Conservation (phyloP, 2,113 vertebrate species). For the Eulemur rufifrons region DNA sequence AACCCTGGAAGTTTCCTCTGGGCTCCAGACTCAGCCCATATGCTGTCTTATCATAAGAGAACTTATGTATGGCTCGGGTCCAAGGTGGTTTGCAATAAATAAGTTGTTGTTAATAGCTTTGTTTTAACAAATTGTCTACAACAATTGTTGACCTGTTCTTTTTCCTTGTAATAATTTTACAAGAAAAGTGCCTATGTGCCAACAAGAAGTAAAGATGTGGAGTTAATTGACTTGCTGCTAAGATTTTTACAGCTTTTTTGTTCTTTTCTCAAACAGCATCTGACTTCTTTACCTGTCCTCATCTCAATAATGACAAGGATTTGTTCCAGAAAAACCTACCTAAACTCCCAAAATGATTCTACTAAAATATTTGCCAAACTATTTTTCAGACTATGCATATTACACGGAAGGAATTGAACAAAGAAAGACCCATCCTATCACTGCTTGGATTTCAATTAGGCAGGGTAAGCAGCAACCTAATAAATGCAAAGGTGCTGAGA, state of each 20-base stretch:
- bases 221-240: not conserved
- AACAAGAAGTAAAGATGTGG: not conserved
- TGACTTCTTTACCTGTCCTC: not conserved
- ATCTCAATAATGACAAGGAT: not conserved
- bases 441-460: not conserved
- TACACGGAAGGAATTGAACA: not conserved
- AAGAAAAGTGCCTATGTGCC: not conserved
- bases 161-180: not conserved
- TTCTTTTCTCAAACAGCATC: not conserved
- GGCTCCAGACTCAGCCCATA: not conserved
- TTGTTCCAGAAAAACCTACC: not conserved
- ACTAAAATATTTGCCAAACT: not conserved
- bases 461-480: not conserved
- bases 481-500: not conserved
- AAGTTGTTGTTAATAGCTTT: not conserved
- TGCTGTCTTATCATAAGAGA: fast-evolving
- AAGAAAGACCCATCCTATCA: not conserved
- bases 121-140: not conserved
- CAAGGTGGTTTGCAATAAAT: not conserved
- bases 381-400: not conserved
- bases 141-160: not conserved
- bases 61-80: not conserved
- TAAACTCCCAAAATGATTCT: not conserved
- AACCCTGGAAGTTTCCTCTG: not conserved
- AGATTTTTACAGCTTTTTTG: not conserved